Base-by-base conservation (phyloP, 1,140 invertebrate genomes). In the Cydia splendana region DNA sequence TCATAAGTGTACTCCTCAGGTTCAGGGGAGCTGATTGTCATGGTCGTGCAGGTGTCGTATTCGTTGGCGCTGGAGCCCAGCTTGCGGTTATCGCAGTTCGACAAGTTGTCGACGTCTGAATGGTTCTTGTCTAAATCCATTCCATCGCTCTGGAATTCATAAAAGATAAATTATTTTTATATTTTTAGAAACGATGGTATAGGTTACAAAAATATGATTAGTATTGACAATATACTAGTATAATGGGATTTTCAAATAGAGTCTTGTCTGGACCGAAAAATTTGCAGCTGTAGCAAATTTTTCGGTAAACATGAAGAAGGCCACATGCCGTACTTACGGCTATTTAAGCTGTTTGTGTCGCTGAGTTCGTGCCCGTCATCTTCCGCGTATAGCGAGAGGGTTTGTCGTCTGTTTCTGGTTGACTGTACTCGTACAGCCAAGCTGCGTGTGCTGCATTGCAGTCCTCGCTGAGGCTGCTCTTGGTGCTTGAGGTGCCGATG, bases 1-100 rank as follows among this genome's bases (percentile, higher is more conserved):
- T 98, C 97, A 87, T 97, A 98, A 0, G 97, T 97, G 88, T 97
- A 98, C 85, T 97, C 97, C 79, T 96, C 95, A 4, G 94, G 94
- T 81, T 95, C 94, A 1, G 94, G 94, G 18, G 95, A 95, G 82
- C 94, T 95, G 74, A 94, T 93, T 2, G 95, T 95, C 69, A 94
- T 94, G 30, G 94, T 95, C 30, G 94, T 95, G 42, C 94, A 94
- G 10, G 95, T 94, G 81, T 95, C 95, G 84, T 95, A 95, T 84
- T 95, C 95, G 85, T 94, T 93, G 76, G 91, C 91, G 80, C 92
- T 94, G 62, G 93, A 94, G 76, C 90, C 92, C 34, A 93, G 84
- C 80, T 94, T 94, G 77, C 92, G 90, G 76, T 89, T 93, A n/a
- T 91, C 92, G 84, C 89, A 89, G 79, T 90, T 90, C 5, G 91